Base-by-base conservation (phyloP, 1,140 invertebrate genomes). In the Aphaenogaster rudis region DNA sequence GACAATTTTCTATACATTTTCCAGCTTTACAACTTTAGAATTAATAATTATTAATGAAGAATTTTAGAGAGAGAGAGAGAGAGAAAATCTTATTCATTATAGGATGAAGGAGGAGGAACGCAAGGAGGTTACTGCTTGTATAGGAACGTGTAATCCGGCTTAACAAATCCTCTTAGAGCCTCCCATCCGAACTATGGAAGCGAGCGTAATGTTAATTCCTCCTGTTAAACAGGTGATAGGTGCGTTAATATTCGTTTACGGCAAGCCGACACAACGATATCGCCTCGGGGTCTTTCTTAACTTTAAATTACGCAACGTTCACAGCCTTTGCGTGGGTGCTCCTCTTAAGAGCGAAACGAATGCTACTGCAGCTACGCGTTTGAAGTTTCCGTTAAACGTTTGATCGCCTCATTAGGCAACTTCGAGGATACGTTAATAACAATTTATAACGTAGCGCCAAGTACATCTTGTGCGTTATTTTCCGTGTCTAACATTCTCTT, bases 161-260 rank as follows among this genome's bases (percentile, higher is more conserved):
- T 81, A 81, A 81, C 64, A 81, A 81, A 81, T 81, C 78, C 78
- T 81, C 78, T 81, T 81, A 81, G 48, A 81, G 21, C n/a, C 36
- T 69, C 45, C 21, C n/a, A 81, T 45, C 78, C 39, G 33, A 69
- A 54, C 36, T 52, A 54, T 52, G 33, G 78, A 52, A 69, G 78
- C 78, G 64, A 42, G 50, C 78, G 48, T 69, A 69, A 54, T 66
- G 64, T 81, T 81, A 81, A 81, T 81, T 81, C 78, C 78, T 69
- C 15, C 64, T 81, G 78, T 81, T 81, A 81, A 81, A 71, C 78
- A 81, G 78, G 64, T 71, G 45, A 69, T 81, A 81, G 63, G 64
- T 81, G 78, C 64, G 78, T 81, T 81, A 81, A 81, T 81, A 81
- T 81, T 69, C 78, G 48, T 69, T 81, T 69, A 69, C 50, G 48